Base-by-base conservation (phyloP, 2,113 vertebrate genomes). In the Brachyistius frenatus region DNA sequence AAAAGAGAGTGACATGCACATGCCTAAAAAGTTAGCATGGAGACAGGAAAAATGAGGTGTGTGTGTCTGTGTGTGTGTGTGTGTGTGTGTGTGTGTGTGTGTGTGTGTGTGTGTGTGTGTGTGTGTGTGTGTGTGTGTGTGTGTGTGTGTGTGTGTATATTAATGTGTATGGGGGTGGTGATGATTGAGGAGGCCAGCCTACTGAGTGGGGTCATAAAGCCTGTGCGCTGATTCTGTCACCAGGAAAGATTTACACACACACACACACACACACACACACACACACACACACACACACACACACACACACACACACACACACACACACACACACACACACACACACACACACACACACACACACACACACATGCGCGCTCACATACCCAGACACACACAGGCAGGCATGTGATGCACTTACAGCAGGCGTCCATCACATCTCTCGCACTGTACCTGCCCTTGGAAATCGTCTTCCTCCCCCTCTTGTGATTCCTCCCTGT, bases 161-260 rank as follows among this genome's bases (percentile, higher is more conserved):
- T 65, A 66, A 67, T 72, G 46, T 81, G 78, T 58, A 30, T 53
- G 61, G 46, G 4, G 64, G 37, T 41, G 63, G 50, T 73, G 77
- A 85, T 92, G 88, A 89, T 90, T 73, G 78, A 88, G 64, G 72
- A 89, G 73, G 63, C 81, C 49, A 73, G 80, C 85, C 80, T 75
- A 64, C 85, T 90, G 78, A 89, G 89, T 39, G 58, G 76, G 86
- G 79, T 88, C 89, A 87, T 91, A 92, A 92, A 91, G 80, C 52
- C 50, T 33, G 63, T 91, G 91, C 86, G 86, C 92, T 92, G 88
- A 93, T 94, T 93, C 92, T 93, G 90, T 93, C 91, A 90, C 46
- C 31, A 46, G 65, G n/a, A 80, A 78, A 91, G 84, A 94, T 93
- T 91, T 92, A 92, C 78, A 36, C 56, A 77, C 71, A 35, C 58